Conservation (phyloP, 2,797 vertebrate genomes). For the Alectoris magna region DNA sequence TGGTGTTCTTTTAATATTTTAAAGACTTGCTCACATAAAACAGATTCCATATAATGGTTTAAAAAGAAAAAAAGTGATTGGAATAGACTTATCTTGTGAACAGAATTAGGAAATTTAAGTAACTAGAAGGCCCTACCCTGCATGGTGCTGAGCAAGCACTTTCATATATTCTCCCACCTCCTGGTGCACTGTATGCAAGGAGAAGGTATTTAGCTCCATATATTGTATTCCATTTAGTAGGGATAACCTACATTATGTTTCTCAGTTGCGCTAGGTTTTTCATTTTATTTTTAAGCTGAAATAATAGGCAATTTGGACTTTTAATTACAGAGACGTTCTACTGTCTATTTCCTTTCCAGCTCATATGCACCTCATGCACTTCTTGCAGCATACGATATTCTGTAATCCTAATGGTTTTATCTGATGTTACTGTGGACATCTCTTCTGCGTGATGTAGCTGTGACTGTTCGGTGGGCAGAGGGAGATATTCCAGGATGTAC, state of each 20-base stretch:
- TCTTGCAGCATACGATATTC: background rate
- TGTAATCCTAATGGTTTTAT: background rate
- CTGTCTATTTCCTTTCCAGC: background rate
- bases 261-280: background rate
- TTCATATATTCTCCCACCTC: background rate
- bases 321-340: background rate
- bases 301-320: background rate
- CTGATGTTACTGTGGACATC: background rate
- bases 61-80: background rate
- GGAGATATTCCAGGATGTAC: background rate
- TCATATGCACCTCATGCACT: rapidly evolving
- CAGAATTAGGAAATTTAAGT: background rate
- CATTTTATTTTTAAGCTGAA: background rate
- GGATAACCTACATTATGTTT: background rate
- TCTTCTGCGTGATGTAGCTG: background rate
- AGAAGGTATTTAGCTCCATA: background rate
- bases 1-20: slow-evolving; percentile 9
- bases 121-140: background rate
- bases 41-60: background rate
- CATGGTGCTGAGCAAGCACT: background rate
- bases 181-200: background rate
- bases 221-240: background rate
- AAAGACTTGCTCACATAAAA: background rate
- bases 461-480: background rate
- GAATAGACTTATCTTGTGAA: background rate